Evolutionary conservation across 1,140 invertebrate genomes (phyloP).

Genomic region (Drosophila sucinea): DNA sequence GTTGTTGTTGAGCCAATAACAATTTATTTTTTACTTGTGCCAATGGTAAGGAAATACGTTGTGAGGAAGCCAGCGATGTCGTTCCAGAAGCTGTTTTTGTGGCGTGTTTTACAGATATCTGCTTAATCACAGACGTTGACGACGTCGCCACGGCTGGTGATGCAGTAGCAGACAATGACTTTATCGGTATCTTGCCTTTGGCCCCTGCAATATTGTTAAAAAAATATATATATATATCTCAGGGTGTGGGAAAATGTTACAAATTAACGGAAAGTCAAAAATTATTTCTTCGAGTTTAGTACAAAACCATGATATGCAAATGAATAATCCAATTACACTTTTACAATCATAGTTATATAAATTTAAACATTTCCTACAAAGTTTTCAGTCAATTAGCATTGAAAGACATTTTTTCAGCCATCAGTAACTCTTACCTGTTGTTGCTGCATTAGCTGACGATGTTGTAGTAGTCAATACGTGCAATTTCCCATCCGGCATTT

Average conservation of each 20-base stretch:
- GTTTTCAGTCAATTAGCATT: background rate
- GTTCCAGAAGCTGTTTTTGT: slow-evolving; percentile 54
- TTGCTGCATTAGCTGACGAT: slow-evolving; percentile 68
- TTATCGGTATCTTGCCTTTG: slow-evolving; percentile 67
- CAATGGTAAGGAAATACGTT: slow-evolving; percentile 66
- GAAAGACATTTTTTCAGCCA: too few relatives aligned
- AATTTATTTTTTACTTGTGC: slow-evolving; percentile 70
- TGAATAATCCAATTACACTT: too few relatives aligned
- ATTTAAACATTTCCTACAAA: background rate
- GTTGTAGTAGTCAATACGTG: slow-evolving; percentile 90
- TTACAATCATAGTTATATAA: background rate
- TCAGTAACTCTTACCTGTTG: slow-evolving; percentile 45
- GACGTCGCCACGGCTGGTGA: slow-evolving; percentile 26
- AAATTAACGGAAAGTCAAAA: background rate
- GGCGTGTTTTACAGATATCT: slow-evolving; percentile 72
- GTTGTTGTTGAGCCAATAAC: slow-evolving; percentile 52
- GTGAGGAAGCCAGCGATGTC: slow-evolving; percentile 47
- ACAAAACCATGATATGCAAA: too few relatives aligned
- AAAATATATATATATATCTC: background rate
- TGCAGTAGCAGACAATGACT: slow-evolving; percentile 48
- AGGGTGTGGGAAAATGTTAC: background rate
- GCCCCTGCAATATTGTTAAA: slow-evolving; percentile 25
- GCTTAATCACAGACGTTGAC: slow-evolving; percentile 64
- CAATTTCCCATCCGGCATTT: slow-evolving; percentile 96
- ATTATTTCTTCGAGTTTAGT: background rate